These are phyloP conservation scores for Glaucidium brasilianum DNA, from an alignment of 2,113 vertebrate species.

Conservation along the genomic window DNA sequence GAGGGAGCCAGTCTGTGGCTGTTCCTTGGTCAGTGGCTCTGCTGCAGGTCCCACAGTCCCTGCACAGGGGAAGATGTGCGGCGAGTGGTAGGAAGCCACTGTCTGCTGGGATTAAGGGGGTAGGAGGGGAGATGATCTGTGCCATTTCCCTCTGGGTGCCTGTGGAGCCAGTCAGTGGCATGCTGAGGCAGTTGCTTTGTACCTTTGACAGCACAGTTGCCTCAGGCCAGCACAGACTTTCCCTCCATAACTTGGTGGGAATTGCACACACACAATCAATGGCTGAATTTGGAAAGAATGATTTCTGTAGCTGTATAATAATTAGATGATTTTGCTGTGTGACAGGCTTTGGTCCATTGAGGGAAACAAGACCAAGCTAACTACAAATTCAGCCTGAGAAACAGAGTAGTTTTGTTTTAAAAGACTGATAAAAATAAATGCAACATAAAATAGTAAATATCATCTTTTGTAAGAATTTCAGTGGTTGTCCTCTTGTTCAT, in stretches of 20 bases:
- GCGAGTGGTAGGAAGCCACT: background rate
- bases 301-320: background rate
- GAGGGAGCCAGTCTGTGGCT: background rate
- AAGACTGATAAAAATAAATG: background rate
- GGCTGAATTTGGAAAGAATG: background rate
- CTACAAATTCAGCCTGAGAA: background rate
- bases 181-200: background rate
- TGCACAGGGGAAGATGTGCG: accelerated
- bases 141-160: background rate
- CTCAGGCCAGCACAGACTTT: conserved; percentile 1
- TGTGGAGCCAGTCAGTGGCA: background rate
- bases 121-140: background rate
- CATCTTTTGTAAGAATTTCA: background rate
- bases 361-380: background rate
- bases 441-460: background rate
- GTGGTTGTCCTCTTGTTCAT: background rate
- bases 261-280: background rate
- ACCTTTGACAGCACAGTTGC: background rate
- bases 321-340: background rate
- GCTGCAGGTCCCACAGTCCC: background rate
- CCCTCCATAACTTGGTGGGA: background rate
- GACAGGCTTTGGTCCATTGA: background rate
- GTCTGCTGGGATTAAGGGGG: background rate
- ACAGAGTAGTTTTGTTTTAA: background rate
- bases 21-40: background rate